These are phyloP conservation scores for Eurosta solidaginis DNA, from an alignment of 1,140 invertebrate species.

Conservation along the genomic window DNA sequence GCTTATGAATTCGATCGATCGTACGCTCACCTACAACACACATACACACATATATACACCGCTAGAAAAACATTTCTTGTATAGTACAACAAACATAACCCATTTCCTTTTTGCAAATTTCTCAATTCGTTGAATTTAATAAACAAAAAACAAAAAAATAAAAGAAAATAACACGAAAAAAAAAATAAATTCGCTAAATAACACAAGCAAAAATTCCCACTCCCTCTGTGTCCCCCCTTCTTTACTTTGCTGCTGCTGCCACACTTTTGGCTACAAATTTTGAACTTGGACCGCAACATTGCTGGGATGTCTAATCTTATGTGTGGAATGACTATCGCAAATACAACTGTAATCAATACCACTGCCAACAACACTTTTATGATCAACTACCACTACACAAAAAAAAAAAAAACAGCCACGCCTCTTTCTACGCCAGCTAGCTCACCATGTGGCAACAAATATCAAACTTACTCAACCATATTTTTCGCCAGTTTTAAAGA, in stretches of 20 bases:
- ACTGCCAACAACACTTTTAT: neutral
- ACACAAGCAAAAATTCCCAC: constrained; percentile 52
- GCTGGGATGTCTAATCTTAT: no score
- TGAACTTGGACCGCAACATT: neutral
- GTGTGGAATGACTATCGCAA: no score
- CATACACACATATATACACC: neutral
- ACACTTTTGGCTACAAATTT: neutral
- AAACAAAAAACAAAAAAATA: constrained; percentile 10
- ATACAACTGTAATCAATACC: constrained; percentile 39
- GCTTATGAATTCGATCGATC: no score
- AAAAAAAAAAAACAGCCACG: constrained; percentile 44
- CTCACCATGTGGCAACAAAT: constrained; percentile 56
- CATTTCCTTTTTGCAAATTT: neutral
- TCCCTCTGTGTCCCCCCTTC: constrained; percentile 21
- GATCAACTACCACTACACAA: constrained; percentile 35
- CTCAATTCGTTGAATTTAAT: constrained; percentile 27
- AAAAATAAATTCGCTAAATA: constrained; percentile 47
- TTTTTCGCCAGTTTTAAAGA: constrained; percentile 58
- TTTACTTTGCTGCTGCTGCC: constrained; percentile 36
- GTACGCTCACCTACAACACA: neutral
- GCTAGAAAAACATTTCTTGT: neutral
- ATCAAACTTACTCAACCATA: constrained; percentile 56
- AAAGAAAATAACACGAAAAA: constrained; percentile 31
- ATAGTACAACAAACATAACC: neutral
- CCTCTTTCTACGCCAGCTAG: constrained; percentile 55